phyloP scores from a whole-genome alignment of 2,888 invertebrate species.

The Pomacea canaliculata region DNA sequence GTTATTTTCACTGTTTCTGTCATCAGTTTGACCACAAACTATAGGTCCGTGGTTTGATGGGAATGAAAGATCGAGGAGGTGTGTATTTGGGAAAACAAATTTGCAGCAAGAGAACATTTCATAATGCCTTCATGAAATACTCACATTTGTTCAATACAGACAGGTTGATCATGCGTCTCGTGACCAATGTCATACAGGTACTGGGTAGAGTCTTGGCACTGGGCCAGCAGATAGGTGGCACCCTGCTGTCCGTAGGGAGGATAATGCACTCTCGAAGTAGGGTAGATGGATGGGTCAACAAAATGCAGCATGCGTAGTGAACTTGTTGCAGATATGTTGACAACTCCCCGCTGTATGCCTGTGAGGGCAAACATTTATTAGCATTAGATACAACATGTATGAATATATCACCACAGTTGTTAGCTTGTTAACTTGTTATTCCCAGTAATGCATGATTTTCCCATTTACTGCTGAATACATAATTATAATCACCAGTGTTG shows the following conservation, averaged over 20 bases:
- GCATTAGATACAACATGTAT: too few relatives aligned
- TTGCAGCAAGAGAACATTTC: too few relatives aligned
- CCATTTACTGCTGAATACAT: too few relatives aligned
- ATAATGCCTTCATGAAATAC: background rate
- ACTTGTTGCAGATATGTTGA: conserved; percentile 40
- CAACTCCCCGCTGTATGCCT: conserved; percentile 54
- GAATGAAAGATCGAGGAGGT: too few relatives aligned
- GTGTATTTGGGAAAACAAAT: too few relatives aligned
- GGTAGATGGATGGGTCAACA: conserved; percentile 53
- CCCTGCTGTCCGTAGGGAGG: conserved; percentile 48
- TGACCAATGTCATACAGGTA: conserved; percentile 32
- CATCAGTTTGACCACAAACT: too few relatives aligned
- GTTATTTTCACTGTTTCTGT: too few relatives aligned
- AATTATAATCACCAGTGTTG: too few relatives aligned
- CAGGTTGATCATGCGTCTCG: conserved; percentile 31
- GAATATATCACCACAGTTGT: too few relatives aligned
- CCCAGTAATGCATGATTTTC: too few relatives aligned
- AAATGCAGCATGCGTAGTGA: conserved; percentile 49
- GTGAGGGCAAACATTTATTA: conserved; percentile 4
- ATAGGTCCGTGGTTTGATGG: too few relatives aligned
- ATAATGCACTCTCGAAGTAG: conserved; percentile 42
- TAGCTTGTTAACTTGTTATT: too few relatives aligned
- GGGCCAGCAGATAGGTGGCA: conserved; percentile 47
- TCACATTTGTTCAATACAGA: conserved; percentile 31
- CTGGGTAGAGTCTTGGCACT: conserved; percentile 50